Percentiles rank a stretch among this genome's conserved stretches.
Conservation (phyloP, 2,797 vertebrate species). For the Acanthopagrus latus region DNA sequence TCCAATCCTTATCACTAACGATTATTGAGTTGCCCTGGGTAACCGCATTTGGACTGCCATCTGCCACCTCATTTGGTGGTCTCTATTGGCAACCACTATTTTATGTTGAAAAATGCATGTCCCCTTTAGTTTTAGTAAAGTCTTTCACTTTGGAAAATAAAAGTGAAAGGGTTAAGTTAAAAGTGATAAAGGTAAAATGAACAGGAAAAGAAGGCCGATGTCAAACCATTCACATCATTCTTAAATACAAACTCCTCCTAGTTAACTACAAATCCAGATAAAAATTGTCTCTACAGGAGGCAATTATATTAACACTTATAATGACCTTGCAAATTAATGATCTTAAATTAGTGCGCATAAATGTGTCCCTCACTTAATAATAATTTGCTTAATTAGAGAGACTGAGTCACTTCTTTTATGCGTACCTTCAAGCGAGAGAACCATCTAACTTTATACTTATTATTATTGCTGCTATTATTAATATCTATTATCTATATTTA, state of each 20-base stretch:
- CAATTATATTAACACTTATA: slow-evolving; percentile 8
- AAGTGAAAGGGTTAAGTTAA: slow-evolving; percentile 10
- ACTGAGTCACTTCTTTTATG: neutral
- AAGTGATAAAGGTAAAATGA: neutral
- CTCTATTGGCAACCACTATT: slow-evolving; percentile 4
- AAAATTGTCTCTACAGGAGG: neutral
- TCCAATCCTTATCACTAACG: slow-evolving; percentile 27
- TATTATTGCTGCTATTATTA: no score
- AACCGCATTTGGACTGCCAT: slow-evolving; percentile 30
- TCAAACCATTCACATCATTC: neutral
- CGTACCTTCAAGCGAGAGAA: neutral
- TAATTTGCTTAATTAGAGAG: slow-evolving; percentile 13
- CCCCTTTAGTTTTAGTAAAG: neutral
- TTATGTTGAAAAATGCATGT: neutral
- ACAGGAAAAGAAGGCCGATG: neutral
- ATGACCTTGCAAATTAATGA: slow-evolving; percentile 11
- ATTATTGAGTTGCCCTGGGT: slow-evolving; percentile 33
- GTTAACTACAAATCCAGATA: neutral
- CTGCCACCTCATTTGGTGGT: slow-evolving; percentile 23
- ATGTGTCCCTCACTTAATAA: slow-evolving; percentile 5
- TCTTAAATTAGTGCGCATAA: neutral
- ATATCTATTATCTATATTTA: no score
- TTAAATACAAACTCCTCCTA: neutral
- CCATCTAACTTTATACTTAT: no score
- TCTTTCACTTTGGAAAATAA: slow-evolving; percentile 3